Percentiles rank a stretch among this genome's conserved stretches.
These are phyloP conservation scores for Phyllopteryx taeniolatus DNA, from an alignment of 2,113 vertebrate species.

Conservation along the genomic window DNA sequence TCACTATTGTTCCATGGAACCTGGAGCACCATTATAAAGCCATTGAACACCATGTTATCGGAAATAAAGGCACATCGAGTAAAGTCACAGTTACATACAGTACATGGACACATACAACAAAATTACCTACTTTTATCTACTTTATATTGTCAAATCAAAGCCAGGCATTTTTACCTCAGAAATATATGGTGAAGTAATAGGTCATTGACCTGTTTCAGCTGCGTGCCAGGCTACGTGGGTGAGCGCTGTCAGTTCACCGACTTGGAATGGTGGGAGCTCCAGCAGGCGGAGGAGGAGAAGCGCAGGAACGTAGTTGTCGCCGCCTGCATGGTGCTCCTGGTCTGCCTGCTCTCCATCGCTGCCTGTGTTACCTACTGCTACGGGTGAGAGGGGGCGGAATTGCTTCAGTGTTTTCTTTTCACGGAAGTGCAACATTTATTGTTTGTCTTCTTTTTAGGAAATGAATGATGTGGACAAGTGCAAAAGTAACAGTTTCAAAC, in stretches of 20 bases:
- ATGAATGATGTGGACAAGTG: not conserved
- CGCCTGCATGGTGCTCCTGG: conserved; percentile 50
- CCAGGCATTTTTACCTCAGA: not conserved
- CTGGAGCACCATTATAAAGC: not conserved
- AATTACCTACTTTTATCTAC: too few relatives aligned
- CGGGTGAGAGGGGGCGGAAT: conserved; percentile 69
- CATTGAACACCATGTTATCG: not conserved
- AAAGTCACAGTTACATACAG: not conserved
- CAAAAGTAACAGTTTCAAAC: not conserved
- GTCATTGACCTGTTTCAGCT: conserved; percentile 64
- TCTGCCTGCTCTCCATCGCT: conserved; percentile 74
- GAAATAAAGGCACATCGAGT: not conserved
- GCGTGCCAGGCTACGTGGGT: conserved; percentile 79
- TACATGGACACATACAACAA: not conserved
- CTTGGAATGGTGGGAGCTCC: conserved; percentile 87
- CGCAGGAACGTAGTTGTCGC: conserved; percentile 68
- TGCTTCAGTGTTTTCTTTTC: not conserved
- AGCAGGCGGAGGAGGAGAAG: conserved; percentile 67
- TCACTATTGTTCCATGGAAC: conserved; percentile 51
- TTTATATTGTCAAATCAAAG: not conserved
- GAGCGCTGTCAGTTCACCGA: conserved; percentile 89
- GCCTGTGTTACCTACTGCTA: conserved; percentile 71
- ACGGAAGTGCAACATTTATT: not conserved
- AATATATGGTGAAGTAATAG: not conserved
- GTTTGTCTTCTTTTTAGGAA: not conserved